These are phyloP conservation scores for Leptobrachium leishanense DNA, from an alignment of 2,113 vertebrate species.

Conservation along the genomic window DNA sequence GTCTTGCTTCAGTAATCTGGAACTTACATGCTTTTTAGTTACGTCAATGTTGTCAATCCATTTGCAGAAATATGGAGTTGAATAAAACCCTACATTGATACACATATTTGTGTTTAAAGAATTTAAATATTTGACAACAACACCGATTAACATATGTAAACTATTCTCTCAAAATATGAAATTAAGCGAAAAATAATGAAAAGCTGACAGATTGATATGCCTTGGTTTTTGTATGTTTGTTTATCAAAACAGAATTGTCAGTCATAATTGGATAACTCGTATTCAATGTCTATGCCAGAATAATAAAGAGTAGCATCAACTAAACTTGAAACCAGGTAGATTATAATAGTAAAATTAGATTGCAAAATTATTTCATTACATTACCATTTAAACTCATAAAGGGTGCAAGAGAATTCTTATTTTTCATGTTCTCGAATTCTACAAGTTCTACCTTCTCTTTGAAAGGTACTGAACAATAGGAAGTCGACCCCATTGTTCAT, in stretches of 20 bases:
- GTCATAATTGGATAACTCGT: background rate
- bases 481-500: no score
- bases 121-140: slow-evolving; percentile 23
- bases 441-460: no score
- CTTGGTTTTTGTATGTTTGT: background rate
- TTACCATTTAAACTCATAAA: no score
- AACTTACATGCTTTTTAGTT: slow-evolving; percentile 60
- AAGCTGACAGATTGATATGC: background rate
- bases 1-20: slow-evolving; percentile 62
- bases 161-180: background rate
- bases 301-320: background rate
- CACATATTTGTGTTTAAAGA: background rate
- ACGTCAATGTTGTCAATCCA: slow-evolving; percentile 47
- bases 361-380: no score
- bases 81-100: slow-evolving; percentile 41
- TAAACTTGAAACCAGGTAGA: no score
- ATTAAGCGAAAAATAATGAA: background rate
- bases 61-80: slow-evolving; percentile 43
- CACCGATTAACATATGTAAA: slow-evolving; percentile 1
- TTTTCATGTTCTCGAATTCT: no score
- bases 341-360: no score
- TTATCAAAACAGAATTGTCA: background rate
- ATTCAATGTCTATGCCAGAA: background rate
- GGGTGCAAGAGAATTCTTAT: no score
- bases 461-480: no score